Conservation (phyloP, 2,797 vertebrate genomes). For the Amphiprion clarkii region DNA sequence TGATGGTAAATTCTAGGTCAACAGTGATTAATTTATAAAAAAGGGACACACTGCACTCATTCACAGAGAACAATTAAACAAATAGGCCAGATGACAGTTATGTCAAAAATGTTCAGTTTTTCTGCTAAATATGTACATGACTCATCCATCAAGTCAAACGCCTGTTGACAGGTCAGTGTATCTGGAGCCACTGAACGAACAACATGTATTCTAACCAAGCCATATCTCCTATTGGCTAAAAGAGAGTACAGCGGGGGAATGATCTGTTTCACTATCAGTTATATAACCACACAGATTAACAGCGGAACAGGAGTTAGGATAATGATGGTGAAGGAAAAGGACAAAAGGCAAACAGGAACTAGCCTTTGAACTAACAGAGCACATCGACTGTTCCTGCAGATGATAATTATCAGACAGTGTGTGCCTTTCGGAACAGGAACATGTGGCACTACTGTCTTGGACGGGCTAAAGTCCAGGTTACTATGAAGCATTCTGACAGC, state of each 20-base stretch:
- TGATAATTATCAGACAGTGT: slow-evolving; percentile 38
- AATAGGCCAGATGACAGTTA: not conserved
- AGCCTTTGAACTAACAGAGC: slow-evolving; percentile 60
- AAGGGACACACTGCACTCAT: not conserved
- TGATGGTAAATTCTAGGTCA: slow-evolving; percentile 5
- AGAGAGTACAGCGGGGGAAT: slow-evolving; percentile 20
- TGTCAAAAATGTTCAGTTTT: not conserved
- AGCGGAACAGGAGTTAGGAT: slow-evolving; percentile 34
- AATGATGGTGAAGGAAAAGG: slow-evolving; percentile 36
- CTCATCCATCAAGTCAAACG: slow-evolving; percentile 24
- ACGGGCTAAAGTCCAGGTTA: slow-evolving; percentile 47
- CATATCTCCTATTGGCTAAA: slow-evolving; percentile 31
- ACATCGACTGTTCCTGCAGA: slow-evolving; percentile 23
- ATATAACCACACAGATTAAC: slow-evolving; percentile 67
- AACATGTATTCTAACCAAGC: slow-evolving; percentile 44
- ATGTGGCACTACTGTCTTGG: slow-evolving; percentile 34
- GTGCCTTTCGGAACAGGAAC: slow-evolving; percentile 43
- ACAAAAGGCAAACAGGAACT: slow-evolving; percentile 50
- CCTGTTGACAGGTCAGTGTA: slow-evolving; percentile 29
- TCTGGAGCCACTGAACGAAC: slow-evolving; percentile 28
- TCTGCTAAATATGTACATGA: slow-evolving; percentile 8
- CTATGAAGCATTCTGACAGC: not conserved
- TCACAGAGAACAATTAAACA: slow-evolving; percentile 10
- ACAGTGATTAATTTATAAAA: slow-evolving; percentile 21
- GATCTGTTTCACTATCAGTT: slow-evolving; percentile 56